Base-by-base conservation (phyloP, 1,140 invertebrate species). In the Oryctes rhinoceros region DNA sequence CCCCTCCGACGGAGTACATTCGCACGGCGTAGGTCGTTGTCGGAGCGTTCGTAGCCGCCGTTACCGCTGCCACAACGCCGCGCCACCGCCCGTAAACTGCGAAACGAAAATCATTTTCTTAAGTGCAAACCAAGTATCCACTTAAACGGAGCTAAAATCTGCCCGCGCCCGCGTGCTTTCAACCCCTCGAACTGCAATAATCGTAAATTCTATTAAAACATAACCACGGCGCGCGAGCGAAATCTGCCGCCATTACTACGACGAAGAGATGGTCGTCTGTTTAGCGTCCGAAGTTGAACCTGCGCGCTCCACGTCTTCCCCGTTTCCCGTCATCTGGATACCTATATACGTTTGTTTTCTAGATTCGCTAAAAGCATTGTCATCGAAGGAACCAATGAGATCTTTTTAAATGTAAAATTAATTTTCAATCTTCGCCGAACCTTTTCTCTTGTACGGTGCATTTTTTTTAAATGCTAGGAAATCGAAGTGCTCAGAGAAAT, bases 151-250 rank as follows among this genome's bases (percentile, higher is more conserved):
- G 67, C 83, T 81, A 81, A 84, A 84, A 84, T 84, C 83, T 84
- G 83, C 81, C 81, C 80, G 79, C 81, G 80, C 81, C 81, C 81
- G 74, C 80, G 20, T 80, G 81, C 85, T 82, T 83, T 85, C 84
- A 84, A 85, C 85, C 84, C 65, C 84, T 83, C 84, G 83, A 80
- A 82, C 77, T 81, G 84, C 85, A 87, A 87, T 88, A 88, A 88
- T 85, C 87, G 87, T 88, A 88, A 88, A 88, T 88, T 88, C 87
- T 88, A 87, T 88, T 88, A 88, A 88, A 88, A 88, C 87, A 87
- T 87, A 87, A 87, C 86, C 87, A 86, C 86, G 85, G 87, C 86
- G 86, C 83, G 65, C 65, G 65, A 71, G 65, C 65, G 87, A 87
- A 88, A 88, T 88, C 87, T 88, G 87, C 87, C 85, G 85, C 87